A percentile compares a stretch with the other conserved stretches of the same genome.
These are phyloP conservation scores for Collichthys lucidus DNA, from an alignment of 2,113 vertebrate genomes.

Conservation along the genomic window DNA sequence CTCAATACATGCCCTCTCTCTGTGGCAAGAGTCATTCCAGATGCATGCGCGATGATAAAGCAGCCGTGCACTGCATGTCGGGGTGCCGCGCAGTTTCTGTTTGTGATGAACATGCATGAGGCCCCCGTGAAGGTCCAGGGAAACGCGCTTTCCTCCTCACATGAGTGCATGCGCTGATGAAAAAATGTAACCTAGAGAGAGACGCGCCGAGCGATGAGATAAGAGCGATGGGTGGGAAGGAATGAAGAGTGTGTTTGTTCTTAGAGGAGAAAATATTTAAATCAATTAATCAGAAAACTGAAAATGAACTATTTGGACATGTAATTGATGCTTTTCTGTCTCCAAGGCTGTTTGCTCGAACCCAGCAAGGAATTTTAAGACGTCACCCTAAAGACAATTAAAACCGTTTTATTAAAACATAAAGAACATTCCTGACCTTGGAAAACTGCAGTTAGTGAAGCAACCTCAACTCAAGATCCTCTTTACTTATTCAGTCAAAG, in stretches of 20 bases:
- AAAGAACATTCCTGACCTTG: background rate
- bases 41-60: constrained; percentile 42
- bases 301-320: background rate
- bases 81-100: background rate
- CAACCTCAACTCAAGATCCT: background rate
- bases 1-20: background rate
- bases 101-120: constrained; percentile 43
- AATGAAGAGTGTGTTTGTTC: background rate
- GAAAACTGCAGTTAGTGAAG: background rate
- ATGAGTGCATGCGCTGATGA: background rate
- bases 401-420: too few relatives aligned
- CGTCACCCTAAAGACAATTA: too few relatives aligned
- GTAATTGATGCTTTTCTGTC: background rate
- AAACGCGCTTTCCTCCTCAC: background rate
- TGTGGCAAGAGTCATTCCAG: constrained; percentile 27
- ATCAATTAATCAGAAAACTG: too few relatives aligned
- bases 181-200: background rate
- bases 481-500: background rate
- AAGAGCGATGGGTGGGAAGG: too few relatives aligned
- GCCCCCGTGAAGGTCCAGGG: constrained; percentile 7
- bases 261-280: background rate
- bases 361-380: too few relatives aligned
- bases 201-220: background rate
- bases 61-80: background rate
- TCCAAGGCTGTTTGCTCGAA: too few relatives aligned